Percentiles rank a stretch among this genome's conserved stretches.
Evolutionary conservation across 2,797 vertebrate genomes (phyloP).

Genomic region (Tenualosa thibaudeaui): DNA sequence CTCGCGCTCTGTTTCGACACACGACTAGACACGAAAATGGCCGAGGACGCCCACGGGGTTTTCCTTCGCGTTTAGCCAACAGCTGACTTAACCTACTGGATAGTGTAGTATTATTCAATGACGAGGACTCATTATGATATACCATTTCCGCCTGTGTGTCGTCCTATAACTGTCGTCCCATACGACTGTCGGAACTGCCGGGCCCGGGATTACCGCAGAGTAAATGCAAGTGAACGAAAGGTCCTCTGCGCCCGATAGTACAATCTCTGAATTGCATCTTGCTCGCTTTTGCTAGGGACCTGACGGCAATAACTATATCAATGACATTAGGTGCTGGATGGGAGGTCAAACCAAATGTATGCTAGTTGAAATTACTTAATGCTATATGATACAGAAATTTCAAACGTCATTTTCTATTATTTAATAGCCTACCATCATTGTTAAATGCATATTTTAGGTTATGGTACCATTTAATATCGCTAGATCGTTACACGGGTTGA

Average conservation of each 20-base stretch:
- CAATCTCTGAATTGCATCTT: constrained; percentile 24
- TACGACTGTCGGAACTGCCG: background rate
- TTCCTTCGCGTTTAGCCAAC: constrained; percentile 18
- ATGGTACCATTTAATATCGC: background rate
- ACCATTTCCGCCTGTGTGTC: background rate
- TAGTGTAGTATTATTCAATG: background rate
- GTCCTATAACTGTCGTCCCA: background rate
- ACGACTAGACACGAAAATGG: constrained; percentile 17
- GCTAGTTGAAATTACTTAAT: background rate
- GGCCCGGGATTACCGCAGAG: background rate
- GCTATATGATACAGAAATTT: background rate
- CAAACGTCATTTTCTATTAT: background rate
- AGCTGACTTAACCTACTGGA: background rate
- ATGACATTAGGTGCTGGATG: constrained; percentile 22
- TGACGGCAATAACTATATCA: background rate
- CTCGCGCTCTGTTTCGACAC: background rate
- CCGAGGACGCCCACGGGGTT: constrained; percentile 9
- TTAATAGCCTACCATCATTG: background rate
- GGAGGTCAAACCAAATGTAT: background rate
- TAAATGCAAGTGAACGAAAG: background rate
- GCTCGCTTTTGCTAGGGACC: constrained; percentile 24
- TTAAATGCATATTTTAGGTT: background rate
- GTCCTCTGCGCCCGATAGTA: constrained; percentile 20
- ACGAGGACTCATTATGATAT: background rate
- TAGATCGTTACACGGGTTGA: background rate